These are phyloP conservation scores for Xiphorhynchus erythropygius DNA, from an alignment of 2,797 vertebrate species.

Conservation along the genomic window DNA sequence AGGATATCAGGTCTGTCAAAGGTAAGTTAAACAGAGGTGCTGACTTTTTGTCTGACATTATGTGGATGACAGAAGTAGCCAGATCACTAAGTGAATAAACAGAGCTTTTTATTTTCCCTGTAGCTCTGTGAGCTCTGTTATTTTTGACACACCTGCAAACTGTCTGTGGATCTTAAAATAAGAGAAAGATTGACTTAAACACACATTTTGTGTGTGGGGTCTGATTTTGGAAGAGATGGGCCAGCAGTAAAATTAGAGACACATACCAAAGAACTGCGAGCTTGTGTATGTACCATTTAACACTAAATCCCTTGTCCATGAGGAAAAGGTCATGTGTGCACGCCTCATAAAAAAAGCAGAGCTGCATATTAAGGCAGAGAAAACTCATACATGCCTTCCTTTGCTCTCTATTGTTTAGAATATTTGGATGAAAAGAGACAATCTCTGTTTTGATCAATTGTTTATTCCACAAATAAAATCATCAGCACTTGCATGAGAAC, in stretches of 20 bases:
- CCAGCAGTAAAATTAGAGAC: neutral
- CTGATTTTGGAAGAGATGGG: neutral
- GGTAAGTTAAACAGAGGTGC: constrained; percentile 14
- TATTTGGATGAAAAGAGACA: neutral
- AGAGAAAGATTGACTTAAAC: constrained; percentile 18
- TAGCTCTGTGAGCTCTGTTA: neutral
- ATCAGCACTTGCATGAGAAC: neutral
- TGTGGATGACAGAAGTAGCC: neutral
- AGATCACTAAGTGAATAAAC: constrained; percentile 41
- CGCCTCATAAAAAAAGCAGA: neutral
- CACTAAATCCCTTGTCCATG: neutral
- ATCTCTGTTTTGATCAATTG: neutral
- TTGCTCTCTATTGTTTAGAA: neutral
- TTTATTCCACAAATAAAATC: neutral
- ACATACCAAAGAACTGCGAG: neutral
- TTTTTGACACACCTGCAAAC: constrained; percentile 37
- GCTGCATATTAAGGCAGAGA: neutral
- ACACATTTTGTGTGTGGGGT: neutral
- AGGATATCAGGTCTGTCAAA: neutral
- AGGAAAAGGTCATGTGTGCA: neutral
- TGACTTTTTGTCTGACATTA: neutral
- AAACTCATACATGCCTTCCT: neutral
- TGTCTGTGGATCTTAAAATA: constrained; percentile 13
- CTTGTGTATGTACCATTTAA: neutral
- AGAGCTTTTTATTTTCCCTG: constrained; percentile 10